Percentiles rank a stretch among this genome's conserved stretches.
Evolutionary conservation across 1,140 invertebrate genomes (phyloP).

Genomic region (Vanessa tameamea): DNA sequence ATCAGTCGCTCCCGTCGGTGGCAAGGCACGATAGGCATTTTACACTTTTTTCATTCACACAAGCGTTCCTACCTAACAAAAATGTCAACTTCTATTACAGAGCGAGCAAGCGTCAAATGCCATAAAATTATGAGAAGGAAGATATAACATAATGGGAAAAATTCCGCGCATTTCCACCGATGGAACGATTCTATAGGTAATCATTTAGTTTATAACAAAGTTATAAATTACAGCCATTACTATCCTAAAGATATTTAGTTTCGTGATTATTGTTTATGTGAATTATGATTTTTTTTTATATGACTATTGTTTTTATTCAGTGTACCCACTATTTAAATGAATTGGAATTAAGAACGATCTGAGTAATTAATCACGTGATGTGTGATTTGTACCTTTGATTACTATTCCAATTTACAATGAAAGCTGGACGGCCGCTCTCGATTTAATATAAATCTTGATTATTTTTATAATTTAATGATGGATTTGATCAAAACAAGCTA

Average conservation of each 20-base stretch:
- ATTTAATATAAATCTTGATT: conserved; percentile 7
- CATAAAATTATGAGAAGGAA: conserved; percentile 54
- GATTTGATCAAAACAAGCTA: neutral
- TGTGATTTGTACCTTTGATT: conserved; percentile 27
- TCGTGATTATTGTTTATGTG: conserved; percentile 12
- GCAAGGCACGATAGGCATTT: conserved; percentile 65
- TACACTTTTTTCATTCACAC: conserved; percentile 70
- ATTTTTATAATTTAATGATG: conserved; percentile 18
- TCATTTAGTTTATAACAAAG: conserved; percentile 23
- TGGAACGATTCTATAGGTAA: conserved; percentile 20
- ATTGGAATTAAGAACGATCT: conserved; percentile 5
- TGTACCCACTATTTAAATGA: neutral
- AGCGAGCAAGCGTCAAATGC: conserved; percentile 47
- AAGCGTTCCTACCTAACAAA: conserved; percentile 60
- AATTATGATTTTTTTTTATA: conserved; percentile 9
- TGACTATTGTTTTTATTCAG: neutral
- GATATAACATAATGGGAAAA: conserved; percentile 56
- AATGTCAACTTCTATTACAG: conserved; percentile 57
- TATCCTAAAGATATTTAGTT: conserved; percentile 11
- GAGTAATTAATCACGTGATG: conserved; percentile 30
- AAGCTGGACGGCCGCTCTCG: neutral
- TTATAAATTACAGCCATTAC: conserved; percentile 34
- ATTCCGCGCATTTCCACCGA: conserved; percentile 55
- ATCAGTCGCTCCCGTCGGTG: conserved; percentile 60
- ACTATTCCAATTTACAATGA: conserved; percentile 20